phyloP scores from a whole-genome alignment of 2,888 invertebrate species.

The Agriopis aurantiaria region DNA sequence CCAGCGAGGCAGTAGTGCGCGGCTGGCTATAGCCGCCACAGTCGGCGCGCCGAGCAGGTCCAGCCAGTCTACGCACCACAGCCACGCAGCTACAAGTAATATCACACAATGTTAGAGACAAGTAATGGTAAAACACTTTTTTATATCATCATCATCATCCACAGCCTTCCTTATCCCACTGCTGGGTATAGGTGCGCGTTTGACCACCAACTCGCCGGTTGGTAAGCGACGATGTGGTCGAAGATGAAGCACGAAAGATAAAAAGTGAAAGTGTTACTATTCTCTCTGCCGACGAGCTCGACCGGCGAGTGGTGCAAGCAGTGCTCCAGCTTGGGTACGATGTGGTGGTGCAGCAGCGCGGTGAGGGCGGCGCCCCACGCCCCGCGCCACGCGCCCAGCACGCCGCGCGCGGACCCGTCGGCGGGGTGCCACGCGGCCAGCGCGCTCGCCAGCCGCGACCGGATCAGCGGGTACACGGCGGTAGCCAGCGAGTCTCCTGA shows the following conservation, averaged over 20 bases:
- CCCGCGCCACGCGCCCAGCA: conserved; percentile 95
- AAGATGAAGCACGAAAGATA: too few species aligned
- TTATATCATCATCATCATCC: too few species aligned
- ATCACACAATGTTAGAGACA: not conserved
- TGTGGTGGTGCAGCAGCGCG: conserved; percentile 93
- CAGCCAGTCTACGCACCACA: conserved; percentile 98
- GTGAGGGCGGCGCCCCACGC: conserved; percentile 83
- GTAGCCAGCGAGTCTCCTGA: conserved; percentile 81
- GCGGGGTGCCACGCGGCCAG: conserved; percentile 98
- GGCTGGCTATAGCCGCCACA: conserved; percentile 93
- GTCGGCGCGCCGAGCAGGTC: conserved; percentile 92
- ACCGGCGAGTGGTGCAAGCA: conserved; percentile 85
- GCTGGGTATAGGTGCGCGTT: too few species aligned
- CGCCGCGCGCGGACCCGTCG: conserved; percentile 96
- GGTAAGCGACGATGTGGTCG: too few species aligned
- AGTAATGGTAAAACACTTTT: too few species aligned
- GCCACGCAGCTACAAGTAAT: conserved; percentile 91
- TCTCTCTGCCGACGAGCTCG: conserved; percentile 72
- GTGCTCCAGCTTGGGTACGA: conserved; percentile 95
- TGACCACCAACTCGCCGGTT: too few species aligned
- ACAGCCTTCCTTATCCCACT: too few species aligned
- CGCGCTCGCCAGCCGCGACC: conserved; percentile 96
- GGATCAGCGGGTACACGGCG: conserved; percentile 94
- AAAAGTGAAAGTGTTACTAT: conserved; percentile 53
- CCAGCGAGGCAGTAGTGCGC: conserved; percentile 97